Conservation (phyloP, 2,888 invertebrate genomes). For the Latheticus oryzae region DNA sequence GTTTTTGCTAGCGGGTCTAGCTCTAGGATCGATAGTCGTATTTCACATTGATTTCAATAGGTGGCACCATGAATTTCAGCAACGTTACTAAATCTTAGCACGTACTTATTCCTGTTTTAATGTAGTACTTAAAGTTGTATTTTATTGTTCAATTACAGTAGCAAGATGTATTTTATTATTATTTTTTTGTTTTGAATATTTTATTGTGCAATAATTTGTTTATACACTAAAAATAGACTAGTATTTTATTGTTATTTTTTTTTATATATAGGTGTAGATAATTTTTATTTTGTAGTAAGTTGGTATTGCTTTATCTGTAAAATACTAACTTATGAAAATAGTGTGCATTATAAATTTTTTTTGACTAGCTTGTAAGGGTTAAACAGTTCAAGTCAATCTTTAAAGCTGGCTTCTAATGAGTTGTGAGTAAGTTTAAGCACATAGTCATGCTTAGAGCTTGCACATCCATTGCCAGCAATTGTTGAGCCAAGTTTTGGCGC, state of each 20-base stretch:
- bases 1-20: slow-evolving; percentile 95
- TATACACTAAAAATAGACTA: slow-evolving; percentile 39
- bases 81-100: slow-evolving; percentile 76
- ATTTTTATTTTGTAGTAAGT: slow-evolving; percentile 36
- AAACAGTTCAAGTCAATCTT: slow-evolving; percentile 53
- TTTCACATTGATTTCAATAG: slow-evolving; percentile 99
- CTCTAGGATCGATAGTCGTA: slow-evolving; percentile 97
- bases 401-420: slow-evolving; percentile 52
- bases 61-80: slow-evolving; percentile 97
- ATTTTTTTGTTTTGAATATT: slow-evolving; percentile 26
- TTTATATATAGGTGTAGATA: slow-evolving; percentile 38
- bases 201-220: slow-evolving; percentile 39
- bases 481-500: slow-evolving; percentile 57
- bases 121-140: slow-evolving; percentile 38
- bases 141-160: slow-evolving; percentile 37
- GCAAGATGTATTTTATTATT: slow-evolving; percentile 26
- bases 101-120: slow-evolving; percentile 39
- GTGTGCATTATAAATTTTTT: slow-evolving; percentile 48
- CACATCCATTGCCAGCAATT: slow-evolving; percentile 61
- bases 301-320: slow-evolving; percentile 37
- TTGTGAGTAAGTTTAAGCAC: slow-evolving; percentile 59
- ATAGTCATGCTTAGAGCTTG: slow-evolving; percentile 63
- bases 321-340: slow-evolving; percentile 47
- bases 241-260: slow-evolving; percentile 37
- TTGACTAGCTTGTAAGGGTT: slow-evolving; percentile 46